Evolutionary conservation across 2,113 vertebrate genomes (phyloP), one percentile per base, ranked within the genome.

Genomic region (Vimba vimba): DNA sequence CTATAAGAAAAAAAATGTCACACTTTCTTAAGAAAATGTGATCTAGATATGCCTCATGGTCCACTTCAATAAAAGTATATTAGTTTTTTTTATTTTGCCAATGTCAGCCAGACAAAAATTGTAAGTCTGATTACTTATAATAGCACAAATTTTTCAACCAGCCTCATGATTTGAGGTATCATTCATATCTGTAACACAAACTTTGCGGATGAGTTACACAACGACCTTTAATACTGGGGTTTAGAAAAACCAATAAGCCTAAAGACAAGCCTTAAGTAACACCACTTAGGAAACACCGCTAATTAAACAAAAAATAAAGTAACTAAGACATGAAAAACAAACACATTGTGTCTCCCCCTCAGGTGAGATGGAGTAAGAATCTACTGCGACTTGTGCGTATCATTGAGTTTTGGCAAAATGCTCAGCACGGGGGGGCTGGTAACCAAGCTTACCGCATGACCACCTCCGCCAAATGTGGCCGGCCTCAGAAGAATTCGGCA

Each of bases 391-490:
- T 80, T 43, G 23, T n/a, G 12, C 2, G 23, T 36, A 57, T 71
- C 25, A n/a, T 7, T 68, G 8, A 75, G 71, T 84, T 11, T 25
- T 33, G 45, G 43, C 30, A 84, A 66, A 83, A 84, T n/a, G 77
- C 64, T 86, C 57, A 78, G 83, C 85, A 87, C 27, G n/a, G 6
- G 66, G 66, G 60, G 73, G 73, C 75, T 88, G 86, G 87, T 82
- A 86, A 87, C 59, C 89, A 88, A 50, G 79, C 82, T 87, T 80
- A 81, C 87, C 74, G 47, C 79, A 85, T 52, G 74, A 47, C 71
- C 88, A 85, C 77, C 85, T 75, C 80, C 79, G 17, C 55, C 86
- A 86, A 89, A 90, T 82, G 85, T 85, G 85, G 88, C 82, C 59
- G 55, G 75, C n/a, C 75, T 79, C 79, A 77, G 74, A 85, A 85